Evolutionary conservation across 2,113 vertebrate species (phyloP), one percentile per base, ranked within the genome.

Genomic region (Lophotis ruficrista): DNA sequence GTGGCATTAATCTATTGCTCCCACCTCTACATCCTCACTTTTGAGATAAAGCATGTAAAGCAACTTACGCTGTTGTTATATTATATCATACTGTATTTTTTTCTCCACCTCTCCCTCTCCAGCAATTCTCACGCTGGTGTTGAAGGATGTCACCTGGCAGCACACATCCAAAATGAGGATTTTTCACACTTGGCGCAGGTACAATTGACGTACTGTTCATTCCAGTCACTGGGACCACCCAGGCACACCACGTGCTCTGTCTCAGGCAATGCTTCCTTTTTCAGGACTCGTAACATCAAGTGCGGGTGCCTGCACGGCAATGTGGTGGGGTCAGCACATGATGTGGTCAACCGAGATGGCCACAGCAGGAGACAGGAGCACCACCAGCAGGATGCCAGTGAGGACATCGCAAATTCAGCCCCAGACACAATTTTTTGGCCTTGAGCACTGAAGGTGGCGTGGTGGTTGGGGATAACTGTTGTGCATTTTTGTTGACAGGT

Each of bases 281-380:
- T 43, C 54, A 77, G 79, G 66, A 41, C 37, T 61, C 5, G 0
- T 18, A 90, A 12, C 27, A 51, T 27, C 37, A 58, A 45, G 54
- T 3, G 4, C 33, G 53, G 58, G 30, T 69, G 62, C 38, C 64
- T 65, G 14, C 25, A n/a, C 5, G 10, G 61, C 2, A 12, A 41
- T 18, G 41, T 16, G 30, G 38, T 33, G 56, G 24, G 16, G 12
- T 4, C n/a, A 81, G 38, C 2, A 48, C 0, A 0, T 22, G 15
- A 22, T 6, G 14, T 65, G 69, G 14, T 33, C 57, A 80, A 9
- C 27, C 3, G 1, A 9, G 5, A n/a, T 33, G 53, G 79, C 28
- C 38, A 43, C 0, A 1, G n/a, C 43, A 72, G 56, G 23, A 66
- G 56, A 58, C 45, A 45, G 51, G 31, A 84, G 35, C 51, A 70